phyloP scores from a whole-genome alignment of 2,113 vertebrate genomes.

The Cranoglanis bouderius region DNA sequence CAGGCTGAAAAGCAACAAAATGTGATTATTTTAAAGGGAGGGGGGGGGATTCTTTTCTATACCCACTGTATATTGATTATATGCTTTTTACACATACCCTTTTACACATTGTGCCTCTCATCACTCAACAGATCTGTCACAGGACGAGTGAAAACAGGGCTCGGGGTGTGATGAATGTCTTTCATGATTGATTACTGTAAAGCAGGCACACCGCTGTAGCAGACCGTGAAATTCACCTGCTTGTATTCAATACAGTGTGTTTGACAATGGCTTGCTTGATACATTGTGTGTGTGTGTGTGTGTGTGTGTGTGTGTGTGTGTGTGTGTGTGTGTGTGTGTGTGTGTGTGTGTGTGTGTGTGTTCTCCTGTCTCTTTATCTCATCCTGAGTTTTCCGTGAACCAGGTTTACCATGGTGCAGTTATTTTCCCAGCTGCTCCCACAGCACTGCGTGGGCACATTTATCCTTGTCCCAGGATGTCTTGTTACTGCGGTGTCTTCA shows the following conservation, averaged over 20 bases:
- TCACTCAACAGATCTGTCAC: background rate
- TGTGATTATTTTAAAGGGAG: too few species aligned
- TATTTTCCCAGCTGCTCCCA: slow-evolving; percentile 16
- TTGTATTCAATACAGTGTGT: background rate
- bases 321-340: slow-evolving; percentile 20
- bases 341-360: slow-evolving; percentile 11
- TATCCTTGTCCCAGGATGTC: slow-evolving; percentile 17
- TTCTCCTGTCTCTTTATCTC: slow-evolving; percentile 5
- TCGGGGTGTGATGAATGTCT: slow-evolving; percentile 6
- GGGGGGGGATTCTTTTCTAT: too few species aligned
- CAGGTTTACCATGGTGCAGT: slow-evolving; percentile 13
- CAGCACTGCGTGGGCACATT: slow-evolving; percentile 19
- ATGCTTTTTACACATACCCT: too few species aligned
- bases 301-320: slow-evolving; percentile 5
- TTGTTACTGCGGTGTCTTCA: slow-evolving; percentile 17
- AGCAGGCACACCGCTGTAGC: slow-evolving; percentile 35
- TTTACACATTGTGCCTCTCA: background rate
- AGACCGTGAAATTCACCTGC: slow-evolving; percentile 23
- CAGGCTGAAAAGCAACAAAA: too few species aligned
- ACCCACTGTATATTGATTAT: too few species aligned
- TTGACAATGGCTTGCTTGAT: background rate
- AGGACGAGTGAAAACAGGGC: background rate
- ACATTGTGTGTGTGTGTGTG: background rate
- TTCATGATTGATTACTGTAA: slow-evolving; percentile 17
- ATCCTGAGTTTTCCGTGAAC: background rate